These are phyloP conservation scores for Lochmaea capreae DNA, from an alignment of 2,888 invertebrate genomes.

Conservation along the genomic window DNA sequence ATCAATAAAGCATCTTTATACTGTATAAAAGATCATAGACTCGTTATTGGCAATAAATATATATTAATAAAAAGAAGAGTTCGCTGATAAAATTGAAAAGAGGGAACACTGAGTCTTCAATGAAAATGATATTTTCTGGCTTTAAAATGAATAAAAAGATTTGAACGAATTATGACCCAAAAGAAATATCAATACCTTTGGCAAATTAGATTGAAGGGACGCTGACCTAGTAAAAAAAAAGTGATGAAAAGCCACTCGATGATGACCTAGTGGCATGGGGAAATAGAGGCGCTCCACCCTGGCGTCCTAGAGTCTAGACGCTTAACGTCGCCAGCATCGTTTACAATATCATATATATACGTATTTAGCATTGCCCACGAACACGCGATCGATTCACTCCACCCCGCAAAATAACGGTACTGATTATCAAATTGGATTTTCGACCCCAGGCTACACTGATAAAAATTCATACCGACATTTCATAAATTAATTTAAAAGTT, in stretches of 20 bases:
- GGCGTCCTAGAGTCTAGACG: conserved; percentile 64
- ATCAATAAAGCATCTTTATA: too few relatives aligned
- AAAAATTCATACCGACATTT: conserved; percentile 18
- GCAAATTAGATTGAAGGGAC: conserved; percentile 23
- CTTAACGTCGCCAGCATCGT: conserved; percentile 58
- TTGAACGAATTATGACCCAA: too few relatives aligned
- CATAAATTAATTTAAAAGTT: conserved; percentile 1
- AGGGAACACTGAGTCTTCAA: too few relatives aligned
- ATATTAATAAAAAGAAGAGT: too few relatives aligned
- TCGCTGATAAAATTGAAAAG: too few relatives aligned
- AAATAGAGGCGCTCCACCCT: conserved; percentile 58
- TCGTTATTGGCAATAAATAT: too few relatives aligned
- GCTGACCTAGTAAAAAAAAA: conserved; percentile 36
- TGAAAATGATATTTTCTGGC: too few relatives aligned
- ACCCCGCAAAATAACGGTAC: conserved; percentile 33
- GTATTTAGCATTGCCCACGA: conserved; percentile 54
- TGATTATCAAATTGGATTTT: conserved; percentile 41
- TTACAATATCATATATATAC: conserved; percentile 44
- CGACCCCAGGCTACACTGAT: conserved; percentile 31
- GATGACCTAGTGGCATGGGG: conserved; percentile 58
- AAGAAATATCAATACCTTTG: too few relatives aligned
- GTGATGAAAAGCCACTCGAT: conserved; percentile 32
- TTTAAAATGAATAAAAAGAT: too few relatives aligned
- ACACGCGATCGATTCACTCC: conserved; percentile 50
- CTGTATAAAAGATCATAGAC: too few relatives aligned